A percentile compares a stretch with the other conserved stretches of the same genome.
Conservation (phyloP, 2,113 vertebrate genomes). For the Bos javanicus region DNA sequence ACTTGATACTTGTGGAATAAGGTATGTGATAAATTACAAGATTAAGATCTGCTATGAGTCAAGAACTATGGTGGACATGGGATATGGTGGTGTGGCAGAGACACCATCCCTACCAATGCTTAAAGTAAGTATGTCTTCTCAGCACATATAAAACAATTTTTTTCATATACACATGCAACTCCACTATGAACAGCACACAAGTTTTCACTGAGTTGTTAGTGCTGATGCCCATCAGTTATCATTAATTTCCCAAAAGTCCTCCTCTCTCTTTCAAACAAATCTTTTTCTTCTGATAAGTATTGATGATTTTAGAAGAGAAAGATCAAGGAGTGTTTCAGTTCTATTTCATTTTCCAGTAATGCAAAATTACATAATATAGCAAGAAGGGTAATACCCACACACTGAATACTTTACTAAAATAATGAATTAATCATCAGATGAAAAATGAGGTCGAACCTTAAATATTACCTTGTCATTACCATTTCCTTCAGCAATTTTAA, state of each 20-base stretch:
- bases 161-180: neutral
- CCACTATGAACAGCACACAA: neutral
- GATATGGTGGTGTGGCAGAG: neutral
- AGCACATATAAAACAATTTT: neutral
- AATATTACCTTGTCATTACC: neutral
- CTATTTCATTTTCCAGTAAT: neutral
- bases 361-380: neutral
- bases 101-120: neutral
- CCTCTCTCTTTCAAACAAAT: neutral
- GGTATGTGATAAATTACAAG: neutral
- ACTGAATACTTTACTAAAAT: neutral
- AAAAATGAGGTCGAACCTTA: neutral
- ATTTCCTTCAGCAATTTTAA: constrained; percentile 17
- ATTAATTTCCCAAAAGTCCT: neutral
- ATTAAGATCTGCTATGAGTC: neutral
- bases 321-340: neutral
- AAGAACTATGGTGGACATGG: neutral
- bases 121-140: neutral
- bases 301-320: constrained; percentile 6
- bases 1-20: neutral
- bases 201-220: neutral
- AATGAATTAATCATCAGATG: neutral
- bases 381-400: neutral
- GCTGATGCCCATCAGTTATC: neutral
- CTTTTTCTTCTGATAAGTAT: neutral